Evolutionary conservation across 37 sponge, comb jelly and placozoan genomes (phyloP).

Genomic region (Agelas oroides): DNA sequence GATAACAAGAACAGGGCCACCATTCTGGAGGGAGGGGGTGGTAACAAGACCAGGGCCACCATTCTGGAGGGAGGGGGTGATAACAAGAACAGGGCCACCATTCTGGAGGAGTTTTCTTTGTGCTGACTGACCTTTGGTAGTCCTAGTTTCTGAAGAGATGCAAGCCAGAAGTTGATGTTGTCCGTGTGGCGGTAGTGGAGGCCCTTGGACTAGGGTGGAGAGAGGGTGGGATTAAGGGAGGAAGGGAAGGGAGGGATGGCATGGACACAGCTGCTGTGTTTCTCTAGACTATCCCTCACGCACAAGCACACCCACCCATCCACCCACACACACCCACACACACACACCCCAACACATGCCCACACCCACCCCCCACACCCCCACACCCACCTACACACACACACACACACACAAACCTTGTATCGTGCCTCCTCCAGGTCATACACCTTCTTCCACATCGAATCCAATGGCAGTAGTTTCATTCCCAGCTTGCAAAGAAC

Average conservation of each 20-base stretch:
- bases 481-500: slow-evolving; percentile 74
- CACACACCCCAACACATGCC: no score
- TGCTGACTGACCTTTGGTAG: slow-evolving; percentile 68
- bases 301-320: no score
- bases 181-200: slow-evolving; percentile 93
- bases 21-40: no score
- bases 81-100: no score
- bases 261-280: no score
- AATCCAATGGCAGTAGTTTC: slow-evolving; percentile 68
- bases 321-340: neutral
- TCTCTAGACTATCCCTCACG: no score
- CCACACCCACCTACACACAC: neutral
- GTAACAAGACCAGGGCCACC: no score
- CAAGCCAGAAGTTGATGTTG: slow-evolving; percentile 88
- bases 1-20: no score
- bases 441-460: slow-evolving; percentile 76
- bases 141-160: slow-evolving; percentile 70
- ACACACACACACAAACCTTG: slow-evolving; percentile 30
- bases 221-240: neutral
- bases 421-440: slow-evolving; percentile 73
- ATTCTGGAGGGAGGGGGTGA: no score
- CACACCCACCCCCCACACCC: no score
- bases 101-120: no score
- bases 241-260: neutral
- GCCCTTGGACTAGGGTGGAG: slow-evolving; percentile 43